Percentiles rank a stretch among this genome's conserved stretches.
Evolutionary conservation across 2,113 vertebrate species (phyloP).

Genomic region (Hippolais icterina): DNA sequence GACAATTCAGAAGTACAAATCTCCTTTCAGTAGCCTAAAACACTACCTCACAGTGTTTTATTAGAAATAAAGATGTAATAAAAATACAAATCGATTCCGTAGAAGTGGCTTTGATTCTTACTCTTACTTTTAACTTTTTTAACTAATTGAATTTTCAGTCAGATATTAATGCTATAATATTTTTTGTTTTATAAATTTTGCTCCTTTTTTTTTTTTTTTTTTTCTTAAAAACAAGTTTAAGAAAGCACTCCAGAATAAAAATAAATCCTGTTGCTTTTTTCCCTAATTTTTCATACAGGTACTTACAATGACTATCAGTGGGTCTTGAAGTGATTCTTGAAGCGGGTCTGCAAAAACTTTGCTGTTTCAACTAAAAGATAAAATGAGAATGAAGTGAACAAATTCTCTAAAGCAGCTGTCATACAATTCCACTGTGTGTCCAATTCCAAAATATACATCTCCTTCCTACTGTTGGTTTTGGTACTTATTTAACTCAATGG

Average conservation of each 20-base stretch:
- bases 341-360: background rate
- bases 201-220: background rate
- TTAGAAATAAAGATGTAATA: background rate
- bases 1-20: background rate
- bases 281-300: background rate
- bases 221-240: background rate
- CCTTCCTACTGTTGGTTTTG: background rate
- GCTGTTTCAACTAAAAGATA: background rate
- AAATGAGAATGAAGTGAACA: background rate
- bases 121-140: background rate
- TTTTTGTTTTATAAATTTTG: background rate
- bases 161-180: background rate
- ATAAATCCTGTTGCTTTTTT: accelerated
- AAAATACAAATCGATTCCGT: background rate
- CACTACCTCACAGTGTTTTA: background rate
- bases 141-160: background rate
- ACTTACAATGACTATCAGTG: background rate
- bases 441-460: background rate
- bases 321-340: background rate
- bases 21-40: background rate
- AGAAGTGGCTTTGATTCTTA: background rate
- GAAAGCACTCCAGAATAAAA: background rate
- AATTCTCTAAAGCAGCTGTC: background rate
- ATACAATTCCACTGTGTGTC: background rate
- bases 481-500: background rate